Percentiles rank a stretch among this genome's conserved stretches.
Conservation (phyloP, 2,113 vertebrate genomes). For the Sitta europaea region DNA sequence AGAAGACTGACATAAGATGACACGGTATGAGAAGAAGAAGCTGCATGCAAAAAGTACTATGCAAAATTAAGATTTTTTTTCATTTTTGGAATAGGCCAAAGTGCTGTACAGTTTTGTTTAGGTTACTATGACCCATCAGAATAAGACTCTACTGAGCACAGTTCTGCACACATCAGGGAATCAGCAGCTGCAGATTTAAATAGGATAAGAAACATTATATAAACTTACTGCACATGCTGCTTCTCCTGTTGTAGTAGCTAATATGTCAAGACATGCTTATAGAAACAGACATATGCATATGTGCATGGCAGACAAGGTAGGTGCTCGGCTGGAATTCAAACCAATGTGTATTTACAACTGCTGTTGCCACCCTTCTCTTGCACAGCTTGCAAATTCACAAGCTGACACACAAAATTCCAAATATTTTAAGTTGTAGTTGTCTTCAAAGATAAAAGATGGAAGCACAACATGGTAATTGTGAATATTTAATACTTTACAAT, state of each 20-base stretch:
- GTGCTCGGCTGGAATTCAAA: conserved; percentile 29
- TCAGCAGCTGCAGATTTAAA: conserved; percentile 46
- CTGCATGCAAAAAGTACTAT: background rate
- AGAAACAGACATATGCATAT: conserved; percentile 8
- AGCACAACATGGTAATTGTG: background rate
- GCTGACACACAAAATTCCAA: background rate
- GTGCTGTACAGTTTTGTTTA: background rate
- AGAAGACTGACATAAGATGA: background rate
- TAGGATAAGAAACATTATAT: conserved; percentile 11
- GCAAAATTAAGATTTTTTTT: background rate
- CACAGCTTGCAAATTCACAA: background rate
- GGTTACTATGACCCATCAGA: background rate
- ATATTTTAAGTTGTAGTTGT: background rate
- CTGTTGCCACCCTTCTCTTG: background rate
- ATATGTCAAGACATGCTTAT: conserved; percentile 7
- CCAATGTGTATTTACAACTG: background rate
- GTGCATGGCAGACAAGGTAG: background rate
- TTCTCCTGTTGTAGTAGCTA: conserved; percentile 33
- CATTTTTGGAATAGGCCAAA: background rate
- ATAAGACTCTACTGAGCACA: background rate
- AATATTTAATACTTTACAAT: background rate
- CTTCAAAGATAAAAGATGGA: background rate
- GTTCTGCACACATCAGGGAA: conserved; percentile 43
- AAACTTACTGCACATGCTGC: conserved; percentile 32
- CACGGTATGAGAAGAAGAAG: background rate